Conservation (phyloP, 1,140 invertebrate genomes). For the Drosophila erecta region DNA sequence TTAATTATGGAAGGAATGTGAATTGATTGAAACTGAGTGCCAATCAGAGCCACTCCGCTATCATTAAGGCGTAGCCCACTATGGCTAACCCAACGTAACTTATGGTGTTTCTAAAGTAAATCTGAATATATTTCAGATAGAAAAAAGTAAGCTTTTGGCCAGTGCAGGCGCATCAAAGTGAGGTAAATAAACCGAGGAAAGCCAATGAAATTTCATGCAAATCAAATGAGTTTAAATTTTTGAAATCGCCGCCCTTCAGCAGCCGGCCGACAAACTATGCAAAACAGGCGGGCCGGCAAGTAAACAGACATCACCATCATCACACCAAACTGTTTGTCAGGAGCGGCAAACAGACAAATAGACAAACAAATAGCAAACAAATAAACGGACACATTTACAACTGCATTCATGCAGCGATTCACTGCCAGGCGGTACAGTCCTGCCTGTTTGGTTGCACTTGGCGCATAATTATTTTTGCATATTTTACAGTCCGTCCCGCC, state of each 20-base stretch:
- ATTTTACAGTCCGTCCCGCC: constrained; percentile 52
- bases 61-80: too few species aligned
- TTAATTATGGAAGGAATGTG: too few species aligned
- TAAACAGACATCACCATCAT: constrained; percentile 34
- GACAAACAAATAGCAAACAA: constrained; percentile 61
- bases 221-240: constrained; percentile 81
- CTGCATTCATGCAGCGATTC: constrained; percentile 65
- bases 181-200: constrained; percentile 44
- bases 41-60: too few species aligned
- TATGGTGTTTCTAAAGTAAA: too few species aligned
- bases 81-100: too few species aligned
- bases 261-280: constrained; percentile 42
- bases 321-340: constrained; percentile 15
- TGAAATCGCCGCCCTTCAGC: constrained; percentile 39
- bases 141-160: not conserved
- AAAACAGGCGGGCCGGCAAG: constrained; percentile 47
- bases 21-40: too few species aligned
- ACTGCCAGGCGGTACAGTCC: constrained; percentile 34
- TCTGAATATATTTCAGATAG: too few species aligned
- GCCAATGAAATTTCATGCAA: constrained; percentile 75
- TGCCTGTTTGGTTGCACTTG: constrained; percentile 66
- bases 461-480: constrained; percentile 83
- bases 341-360: constrained; percentile 52
- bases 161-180: constrained; percentile 43
- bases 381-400: constrained; percentile 80